These are phyloP conservation scores for Pseudomyrmex dendroicus DNA, from an alignment of 1,140 invertebrate genomes.

Conservation along the genomic window DNA sequence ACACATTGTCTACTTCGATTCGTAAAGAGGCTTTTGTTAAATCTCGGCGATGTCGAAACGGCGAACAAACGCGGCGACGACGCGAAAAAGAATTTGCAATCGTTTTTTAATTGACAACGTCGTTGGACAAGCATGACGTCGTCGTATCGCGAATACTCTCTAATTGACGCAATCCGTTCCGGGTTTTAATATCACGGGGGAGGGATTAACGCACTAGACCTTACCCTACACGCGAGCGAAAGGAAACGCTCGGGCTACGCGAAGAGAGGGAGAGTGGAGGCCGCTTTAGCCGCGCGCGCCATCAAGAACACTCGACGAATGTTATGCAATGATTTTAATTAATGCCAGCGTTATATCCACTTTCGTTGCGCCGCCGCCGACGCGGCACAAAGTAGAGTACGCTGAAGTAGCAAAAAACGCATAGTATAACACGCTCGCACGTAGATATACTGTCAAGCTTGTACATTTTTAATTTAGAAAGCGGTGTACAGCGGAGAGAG, in stretches of 20 bases:
- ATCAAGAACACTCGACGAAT: slow-evolving; percentile 42
- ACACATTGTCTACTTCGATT: background rate
- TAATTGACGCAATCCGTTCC: slow-evolving; percentile 57
- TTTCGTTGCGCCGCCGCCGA: background rate
- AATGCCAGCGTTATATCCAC: slow-evolving; percentile 49
- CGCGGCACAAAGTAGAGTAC: slow-evolving; percentile 51
- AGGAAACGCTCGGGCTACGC: background rate
- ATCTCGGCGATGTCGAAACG: slow-evolving; percentile 3
- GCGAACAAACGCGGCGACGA: background rate
- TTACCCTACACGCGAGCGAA: too few relatives aligned
- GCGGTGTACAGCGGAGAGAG: background rate
- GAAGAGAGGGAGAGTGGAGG: background rate
- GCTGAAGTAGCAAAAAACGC: slow-evolving; percentile 46
- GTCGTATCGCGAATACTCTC: slow-evolving; percentile 40
- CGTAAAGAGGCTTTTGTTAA: slow-evolving; percentile 3
- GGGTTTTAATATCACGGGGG: slow-evolving; percentile 31
- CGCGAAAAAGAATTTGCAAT: slow-evolving; percentile 12
- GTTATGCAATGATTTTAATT: slow-evolving; percentile 70
- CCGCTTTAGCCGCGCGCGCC: slow-evolving; percentile 23
- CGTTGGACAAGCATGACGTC: slow-evolving; percentile 2
- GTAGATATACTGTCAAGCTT: slow-evolving; percentile 54
- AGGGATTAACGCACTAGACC: background rate
- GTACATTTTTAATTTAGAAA: slow-evolving; percentile 70
- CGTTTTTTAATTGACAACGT: slow-evolving; percentile 64
- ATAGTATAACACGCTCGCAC: slow-evolving; percentile 35